These are phyloP conservation scores for Tapera naevia DNA, from an alignment of 2,797 vertebrate genomes.

Conservation along the genomic window DNA sequence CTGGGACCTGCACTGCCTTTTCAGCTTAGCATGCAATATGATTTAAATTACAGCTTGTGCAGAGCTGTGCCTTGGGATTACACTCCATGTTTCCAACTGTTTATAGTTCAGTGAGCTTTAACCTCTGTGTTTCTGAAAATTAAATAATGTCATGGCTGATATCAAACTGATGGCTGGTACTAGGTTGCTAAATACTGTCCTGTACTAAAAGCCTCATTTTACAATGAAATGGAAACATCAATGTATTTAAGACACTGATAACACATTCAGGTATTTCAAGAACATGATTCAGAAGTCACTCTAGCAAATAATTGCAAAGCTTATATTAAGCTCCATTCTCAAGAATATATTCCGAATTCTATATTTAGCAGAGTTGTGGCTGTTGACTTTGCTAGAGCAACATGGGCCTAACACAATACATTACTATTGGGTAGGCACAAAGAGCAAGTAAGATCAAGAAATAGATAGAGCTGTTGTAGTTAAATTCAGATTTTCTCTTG, in stretches of 20 bases:
- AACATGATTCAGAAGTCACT: background rate
- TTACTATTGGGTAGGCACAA: background rate
- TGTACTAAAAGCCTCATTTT: slow-evolving; percentile 37
- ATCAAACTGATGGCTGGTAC: slow-evolving; percentile 52
- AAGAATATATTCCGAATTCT: background rate
- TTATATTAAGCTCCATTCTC: background rate
- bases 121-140: slow-evolving; percentile 63
- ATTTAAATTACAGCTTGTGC: slow-evolving; percentile 69
- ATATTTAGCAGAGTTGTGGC: background rate
- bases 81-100: slow-evolving; percentile 53
- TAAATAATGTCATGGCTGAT: slow-evolving; percentile 59
- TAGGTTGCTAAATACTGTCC: slow-evolving; percentile 29
- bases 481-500: background rate
- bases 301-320: background rate
- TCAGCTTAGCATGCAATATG: slow-evolving; percentile 59
- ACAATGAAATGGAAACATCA: background rate
- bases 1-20: slow-evolving; percentile 56
- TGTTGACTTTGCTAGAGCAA: background rate
- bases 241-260: background rate
- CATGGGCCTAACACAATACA: background rate
- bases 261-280: background rate
- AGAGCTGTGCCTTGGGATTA: slow-evolving; percentile 58
- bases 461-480: background rate
- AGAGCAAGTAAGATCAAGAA: background rate
- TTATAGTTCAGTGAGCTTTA: slow-evolving; percentile 69